Percentiles rank a stretch among this genome's conserved stretches.
Evolutionary conservation across 2,888 invertebrate genomes (phyloP).

Genomic region (Mythimna ferrago): DNA sequence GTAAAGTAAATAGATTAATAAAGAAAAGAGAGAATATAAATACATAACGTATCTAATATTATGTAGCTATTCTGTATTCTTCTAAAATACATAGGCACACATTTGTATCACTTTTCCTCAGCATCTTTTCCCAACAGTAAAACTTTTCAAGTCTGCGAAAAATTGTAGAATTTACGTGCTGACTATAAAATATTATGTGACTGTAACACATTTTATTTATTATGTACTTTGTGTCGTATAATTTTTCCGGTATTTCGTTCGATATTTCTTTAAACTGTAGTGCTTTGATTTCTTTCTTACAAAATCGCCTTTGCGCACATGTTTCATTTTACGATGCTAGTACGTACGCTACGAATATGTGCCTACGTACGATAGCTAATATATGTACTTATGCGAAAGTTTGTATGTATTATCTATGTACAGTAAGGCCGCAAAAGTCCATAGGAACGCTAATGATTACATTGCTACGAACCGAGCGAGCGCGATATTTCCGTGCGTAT

Average conservation of each 20-base stretch:
- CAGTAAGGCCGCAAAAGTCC: no score
- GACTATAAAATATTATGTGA: slow-evolving; percentile 46
- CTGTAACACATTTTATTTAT: slow-evolving; percentile 42
- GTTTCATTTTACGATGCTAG: background rate
- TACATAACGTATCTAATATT: no score
- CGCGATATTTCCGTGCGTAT: no score
- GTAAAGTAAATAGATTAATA: no score
- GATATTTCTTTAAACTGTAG: background rate
- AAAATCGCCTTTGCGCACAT: background rate
- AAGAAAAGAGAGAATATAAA: no score
- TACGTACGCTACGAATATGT: no score
- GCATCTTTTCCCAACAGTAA: slow-evolving; percentile 39
- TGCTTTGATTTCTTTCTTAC: background rate
- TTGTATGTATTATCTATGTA: no score
- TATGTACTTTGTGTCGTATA: slow-evolving; percentile 5
- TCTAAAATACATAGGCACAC: slow-evolving; percentile 2
- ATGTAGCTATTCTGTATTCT: background rate
- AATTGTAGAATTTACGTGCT: slow-evolving; percentile 44
- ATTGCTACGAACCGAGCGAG: no score
- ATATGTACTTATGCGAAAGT: no score
- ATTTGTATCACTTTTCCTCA: slow-evolving; percentile 46
- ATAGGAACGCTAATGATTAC: no score
- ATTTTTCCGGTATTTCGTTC: slow-evolving; percentile 26
- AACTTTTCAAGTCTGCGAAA: slow-evolving; percentile 44
- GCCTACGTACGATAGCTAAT: no score